Evolutionary conservation across 2,113 vertebrate species (phyloP).

Genomic region (Vimba vimba): DNA sequence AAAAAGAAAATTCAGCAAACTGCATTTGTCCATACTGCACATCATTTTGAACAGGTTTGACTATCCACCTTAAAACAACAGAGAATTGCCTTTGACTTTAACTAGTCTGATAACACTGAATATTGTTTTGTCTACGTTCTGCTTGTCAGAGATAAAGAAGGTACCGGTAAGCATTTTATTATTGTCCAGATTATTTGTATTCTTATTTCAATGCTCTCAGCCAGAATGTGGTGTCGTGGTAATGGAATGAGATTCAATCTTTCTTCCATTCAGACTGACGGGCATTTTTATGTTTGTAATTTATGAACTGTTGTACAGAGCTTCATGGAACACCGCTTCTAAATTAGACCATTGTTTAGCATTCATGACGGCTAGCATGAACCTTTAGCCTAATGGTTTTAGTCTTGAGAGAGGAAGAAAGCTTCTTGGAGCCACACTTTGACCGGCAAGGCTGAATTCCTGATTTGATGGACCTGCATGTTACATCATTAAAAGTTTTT

Average conservation of each 20-base stretch:
- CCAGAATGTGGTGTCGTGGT: background rate
- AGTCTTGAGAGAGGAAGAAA: conserved; percentile 16
- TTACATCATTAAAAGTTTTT: background rate
- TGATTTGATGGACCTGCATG: background rate
- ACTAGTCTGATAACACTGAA: background rate
- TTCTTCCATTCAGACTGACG: conserved; percentile 21
- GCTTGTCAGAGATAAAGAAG: conserved; percentile 34
- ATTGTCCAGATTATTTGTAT: conserved; percentile 3
- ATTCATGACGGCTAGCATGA: conserved; percentile 44
- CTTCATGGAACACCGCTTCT: conserved; percentile 53
- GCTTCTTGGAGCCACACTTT: background rate
- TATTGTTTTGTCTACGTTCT: conserved; percentile 19
- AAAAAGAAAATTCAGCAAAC: background rate
- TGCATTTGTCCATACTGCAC: background rate
- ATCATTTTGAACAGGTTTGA: background rate
- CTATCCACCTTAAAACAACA: conserved; percentile 10
- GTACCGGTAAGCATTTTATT: background rate
- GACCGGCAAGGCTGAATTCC: background rate
- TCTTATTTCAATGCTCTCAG: background rate
- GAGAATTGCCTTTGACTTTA: conserved; percentile 4
- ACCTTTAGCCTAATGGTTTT: conserved; percentile 30
- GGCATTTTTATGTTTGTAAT: conserved; percentile 54
- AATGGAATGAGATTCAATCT: conserved; percentile 42
- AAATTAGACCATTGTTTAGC: conserved; percentile 56
- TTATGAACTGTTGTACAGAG: conserved; percentile 53